Percentiles rank a stretch among this genome's conserved stretches.
Conservation (phyloP, 1,140 invertebrate genomes). For the Neuroterus valhalla region DNA sequence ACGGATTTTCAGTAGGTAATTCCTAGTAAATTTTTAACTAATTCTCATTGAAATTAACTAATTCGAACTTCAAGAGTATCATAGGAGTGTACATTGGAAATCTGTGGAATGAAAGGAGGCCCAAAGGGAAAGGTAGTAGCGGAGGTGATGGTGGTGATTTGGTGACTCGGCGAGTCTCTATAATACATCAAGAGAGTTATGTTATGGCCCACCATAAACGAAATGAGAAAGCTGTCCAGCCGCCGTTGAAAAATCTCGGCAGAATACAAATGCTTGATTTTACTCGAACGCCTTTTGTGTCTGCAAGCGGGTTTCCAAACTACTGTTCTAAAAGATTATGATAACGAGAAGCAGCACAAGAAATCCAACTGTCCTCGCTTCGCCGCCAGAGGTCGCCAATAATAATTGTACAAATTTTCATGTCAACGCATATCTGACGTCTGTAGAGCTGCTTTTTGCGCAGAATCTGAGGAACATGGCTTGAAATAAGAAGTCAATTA, state of each 20-base stretch:
- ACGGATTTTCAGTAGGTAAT: too few relatives aligned
- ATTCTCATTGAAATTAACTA: too few relatives aligned
- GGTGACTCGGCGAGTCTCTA: conserved; percentile 33
- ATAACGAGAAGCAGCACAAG: conserved; percentile 25
- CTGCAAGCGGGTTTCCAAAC: conserved; percentile 15
- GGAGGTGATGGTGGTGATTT: conserved; percentile 33
- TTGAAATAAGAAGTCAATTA: background rate
- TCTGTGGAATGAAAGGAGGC: background rate
- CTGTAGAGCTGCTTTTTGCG: background rate
- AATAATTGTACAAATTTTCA: conserved; percentile 26
- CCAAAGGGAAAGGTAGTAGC: conserved; percentile 19
- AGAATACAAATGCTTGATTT: conserved; percentile 73
- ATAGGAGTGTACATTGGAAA: conserved; percentile 4
- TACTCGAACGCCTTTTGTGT: conserved; percentile 46
- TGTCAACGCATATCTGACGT: conserved; percentile 1
- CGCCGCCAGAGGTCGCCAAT: conserved; percentile 4
- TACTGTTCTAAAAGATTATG: conserved; percentile 41
- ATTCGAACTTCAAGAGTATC: too few relatives aligned
- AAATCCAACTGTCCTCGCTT: conserved; percentile 14
- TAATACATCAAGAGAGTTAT: conserved; percentile 57
- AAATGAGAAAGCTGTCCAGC: conserved; percentile 71
- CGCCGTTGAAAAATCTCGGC: conserved; percentile 68
- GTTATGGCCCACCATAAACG: conserved; percentile 70
- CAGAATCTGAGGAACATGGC: background rate
- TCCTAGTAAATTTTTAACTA: too few relatives aligned